phyloP scores from a whole-genome alignment of 2,888 invertebrate genomes.

The Pachliopta kotzebuea region DNA sequence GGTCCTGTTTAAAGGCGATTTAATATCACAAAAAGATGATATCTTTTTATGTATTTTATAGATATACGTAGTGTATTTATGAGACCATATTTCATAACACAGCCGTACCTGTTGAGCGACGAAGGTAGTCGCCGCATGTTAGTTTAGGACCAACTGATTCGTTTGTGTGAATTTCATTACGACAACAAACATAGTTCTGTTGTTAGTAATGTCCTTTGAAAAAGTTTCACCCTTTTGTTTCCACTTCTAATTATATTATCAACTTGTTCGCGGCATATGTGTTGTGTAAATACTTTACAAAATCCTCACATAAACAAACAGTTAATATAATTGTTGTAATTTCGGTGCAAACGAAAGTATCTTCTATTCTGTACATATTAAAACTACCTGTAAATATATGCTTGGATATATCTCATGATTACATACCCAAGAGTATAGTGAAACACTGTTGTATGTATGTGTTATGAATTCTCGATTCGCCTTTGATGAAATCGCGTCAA shows the following conservation, averaged over 20 bases:
- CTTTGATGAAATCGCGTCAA: not conserved
- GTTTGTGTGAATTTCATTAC: conserved; percentile 32
- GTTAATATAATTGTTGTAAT: too few species aligned
- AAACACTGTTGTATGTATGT: too few species aligned
- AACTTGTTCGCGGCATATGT: not conserved
- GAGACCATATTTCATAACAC: not conserved
- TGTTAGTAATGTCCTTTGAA: conserved; percentile 12
- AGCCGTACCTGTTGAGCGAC: conserved; percentile 16
- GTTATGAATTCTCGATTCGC: not conserved
- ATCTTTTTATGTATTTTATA: not conserved
- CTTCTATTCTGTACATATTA: too few species aligned
- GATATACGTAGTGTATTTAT: not conserved
- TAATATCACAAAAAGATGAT: not conserved
- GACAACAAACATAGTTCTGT: conserved; percentile 30
- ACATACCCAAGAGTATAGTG: too few species aligned
- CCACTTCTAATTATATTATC: conserved; percentile 18
- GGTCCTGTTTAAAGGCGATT: not conserved
- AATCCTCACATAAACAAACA: too few species aligned
- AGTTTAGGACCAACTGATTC: conserved; percentile 31
- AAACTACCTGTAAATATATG: too few species aligned
- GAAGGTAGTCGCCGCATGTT: conserved; percentile 26
- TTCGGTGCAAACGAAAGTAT: too few species aligned
- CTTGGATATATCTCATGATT: too few species aligned
- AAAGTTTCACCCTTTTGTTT: conserved; percentile 16
- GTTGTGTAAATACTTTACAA: not conserved